phyloP scores from a whole-genome alignment of 2,888 invertebrate species.

The Oxycera nigricornis region DNA sequence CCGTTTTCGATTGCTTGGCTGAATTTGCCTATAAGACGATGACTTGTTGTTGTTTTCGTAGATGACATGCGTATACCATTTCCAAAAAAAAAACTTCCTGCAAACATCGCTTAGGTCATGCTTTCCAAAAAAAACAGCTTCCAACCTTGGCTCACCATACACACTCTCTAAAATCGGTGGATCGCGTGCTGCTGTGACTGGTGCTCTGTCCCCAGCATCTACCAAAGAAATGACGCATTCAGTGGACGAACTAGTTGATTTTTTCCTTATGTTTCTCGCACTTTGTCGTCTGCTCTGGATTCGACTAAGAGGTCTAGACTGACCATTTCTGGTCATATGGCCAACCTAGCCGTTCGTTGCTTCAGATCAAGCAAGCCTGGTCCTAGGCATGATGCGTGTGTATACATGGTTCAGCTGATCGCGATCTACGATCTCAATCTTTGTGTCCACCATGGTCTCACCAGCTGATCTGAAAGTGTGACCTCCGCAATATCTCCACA shows the following conservation, averaged over 20 bases:
- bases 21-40: too few species aligned
- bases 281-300: constrained; percentile 9
- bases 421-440: background rate
- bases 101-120: too few species aligned
- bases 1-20: too few species aligned
- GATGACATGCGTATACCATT: too few species aligned
- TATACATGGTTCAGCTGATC: constrained; percentile 6
- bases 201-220: background rate
- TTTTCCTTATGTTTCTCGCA: too few species aligned
- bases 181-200: background rate
- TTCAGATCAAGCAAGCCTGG: background rate
- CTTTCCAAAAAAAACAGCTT: too few species aligned
- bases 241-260: constrained; percentile 17
- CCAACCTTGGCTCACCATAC: background rate
- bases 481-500: background rate
- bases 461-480: background rate
- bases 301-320: constrained; percentile 9
- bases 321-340: constrained; percentile 24
- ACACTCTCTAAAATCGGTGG: background rate
- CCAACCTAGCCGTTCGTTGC: background rate
- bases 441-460: background rate
- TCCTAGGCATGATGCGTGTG: background rate
- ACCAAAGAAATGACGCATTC: background rate
- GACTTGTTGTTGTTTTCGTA: too few species aligned
- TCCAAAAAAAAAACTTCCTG: too few species aligned